These are phyloP conservation scores for Sepiola atlantica DNA, from an alignment of 2,888 invertebrate species.

Conservation along the genomic window DNA sequence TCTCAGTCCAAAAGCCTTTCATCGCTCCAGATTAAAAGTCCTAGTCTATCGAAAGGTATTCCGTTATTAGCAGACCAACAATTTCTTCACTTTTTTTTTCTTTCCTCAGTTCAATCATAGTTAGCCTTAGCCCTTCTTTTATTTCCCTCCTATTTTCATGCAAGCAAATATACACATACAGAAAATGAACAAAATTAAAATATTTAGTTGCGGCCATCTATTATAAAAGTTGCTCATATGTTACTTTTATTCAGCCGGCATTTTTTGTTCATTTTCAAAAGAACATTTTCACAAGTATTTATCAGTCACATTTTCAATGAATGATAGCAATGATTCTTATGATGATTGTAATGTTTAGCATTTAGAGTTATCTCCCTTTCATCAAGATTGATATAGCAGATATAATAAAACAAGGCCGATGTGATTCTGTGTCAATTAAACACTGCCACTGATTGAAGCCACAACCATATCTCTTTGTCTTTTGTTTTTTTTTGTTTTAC, in stretches of 20 bases:
- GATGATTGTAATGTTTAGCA: too few species aligned
- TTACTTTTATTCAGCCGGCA: neutral
- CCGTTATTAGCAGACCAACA: neutral
- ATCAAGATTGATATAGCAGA: too few species aligned
- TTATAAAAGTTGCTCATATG: neutral
- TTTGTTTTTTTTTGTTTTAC: too few species aligned
- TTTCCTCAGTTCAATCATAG: neutral
- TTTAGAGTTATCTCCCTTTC: too few species aligned
- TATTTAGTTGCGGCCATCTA: neutral
- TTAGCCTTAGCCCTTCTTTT: neutral
- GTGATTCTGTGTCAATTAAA: too few species aligned
- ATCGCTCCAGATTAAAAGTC: neutral
- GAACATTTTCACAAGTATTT: neutral
- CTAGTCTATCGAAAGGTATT: conserved; percentile 15
- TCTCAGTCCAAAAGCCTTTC: conserved; percentile 32
- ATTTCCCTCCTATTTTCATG: neutral
- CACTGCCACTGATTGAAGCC: too few species aligned
- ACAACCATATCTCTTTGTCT: too few species aligned
- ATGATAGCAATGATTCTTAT: too few species aligned
- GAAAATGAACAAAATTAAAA: too few species aligned
- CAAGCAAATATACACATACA: neutral
- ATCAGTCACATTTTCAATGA: neutral
- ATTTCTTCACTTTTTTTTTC: neutral
- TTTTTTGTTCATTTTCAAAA: neutral
- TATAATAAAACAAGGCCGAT: too few species aligned